Evolutionary conservation across 2,113 vertebrate genomes (phyloP), one percentile per base, ranked within the genome.

Genomic region (Martes martes): DNA sequence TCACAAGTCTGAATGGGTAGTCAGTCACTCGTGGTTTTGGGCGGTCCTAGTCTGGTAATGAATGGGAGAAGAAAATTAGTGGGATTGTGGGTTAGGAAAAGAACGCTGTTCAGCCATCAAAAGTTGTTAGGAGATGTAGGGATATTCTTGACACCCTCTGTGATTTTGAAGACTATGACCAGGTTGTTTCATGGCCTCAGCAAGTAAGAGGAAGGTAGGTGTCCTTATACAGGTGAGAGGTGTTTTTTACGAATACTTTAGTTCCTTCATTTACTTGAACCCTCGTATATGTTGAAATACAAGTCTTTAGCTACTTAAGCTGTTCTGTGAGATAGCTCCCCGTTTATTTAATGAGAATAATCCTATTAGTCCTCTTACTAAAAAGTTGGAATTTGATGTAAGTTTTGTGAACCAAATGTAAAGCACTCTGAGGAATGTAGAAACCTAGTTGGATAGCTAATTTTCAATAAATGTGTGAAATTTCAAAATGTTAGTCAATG

Each of bases 261-360:
- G 26, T 61, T 93, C 28, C 33, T 88, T 67, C 28, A 26, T 55
- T 81, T 73, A 47, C 19, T 94, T 52, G 33, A 86, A 63, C 90
- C 45, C 65, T 55, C 23, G 28, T 85, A 4, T 80, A 86, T 86
- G 45, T 91, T 94, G 81, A 90, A 94, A 80, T 91, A 80, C 2
- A 86, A 85, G 23, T 65, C 23, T 57, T 96, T 63, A 78, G 91
- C 69, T 93, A 81, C 85, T 71, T 94, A 65, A 91, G 18, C 71
- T 73, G n/a, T 86, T 96, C 63, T 33, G 8, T 91, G 81, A 86
- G 52, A 55, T 36, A 74, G 45, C 61, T 80, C 10, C 42, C 24
- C 0, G n/a, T 94, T 79, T 90, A 80, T 91, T 80, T 86, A 65
- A 26, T 90, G 92, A 73, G 55, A 81, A 81, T 80, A 96, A 81